Evolutionary conservation across 2,888 invertebrate genomes (phyloP).

Genomic region (Kryphioiulus occultus): DNA sequence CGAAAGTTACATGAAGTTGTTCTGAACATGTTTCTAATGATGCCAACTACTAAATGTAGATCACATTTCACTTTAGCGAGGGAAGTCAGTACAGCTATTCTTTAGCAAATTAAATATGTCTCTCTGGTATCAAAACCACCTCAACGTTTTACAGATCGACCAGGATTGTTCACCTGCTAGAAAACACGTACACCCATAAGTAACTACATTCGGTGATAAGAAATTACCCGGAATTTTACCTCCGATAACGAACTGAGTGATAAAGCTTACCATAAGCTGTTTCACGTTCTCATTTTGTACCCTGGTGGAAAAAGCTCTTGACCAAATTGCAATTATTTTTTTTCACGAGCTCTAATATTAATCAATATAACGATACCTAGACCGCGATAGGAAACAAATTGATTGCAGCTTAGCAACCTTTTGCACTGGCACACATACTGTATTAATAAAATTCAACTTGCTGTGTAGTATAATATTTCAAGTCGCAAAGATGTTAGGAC

Average conservation of each 20-base stretch:
- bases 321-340: neutral
- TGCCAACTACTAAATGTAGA: neutral
- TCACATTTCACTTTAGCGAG: neutral
- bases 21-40: neutral
- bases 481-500: no score
- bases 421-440: neutral
- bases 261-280: neutral
- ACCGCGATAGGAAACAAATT: neutral
- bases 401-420: neutral
- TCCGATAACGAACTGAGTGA: neutral
- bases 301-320: neutral
- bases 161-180: neutral
- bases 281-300: neutral
- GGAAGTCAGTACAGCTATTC: neutral
- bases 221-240: neutral
- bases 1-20: neutral
- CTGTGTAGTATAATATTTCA: neutral
- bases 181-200: neutral
- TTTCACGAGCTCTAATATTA: neutral
- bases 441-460: neutral
- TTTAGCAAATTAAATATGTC: neutral
- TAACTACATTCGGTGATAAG: neutral
- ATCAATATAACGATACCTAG: neutral
- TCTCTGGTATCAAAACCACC: neutral
- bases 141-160: neutral